Base-by-base conservation (phyloP, 2,888 invertebrate species). In the Eledone cirrhosa region DNA sequence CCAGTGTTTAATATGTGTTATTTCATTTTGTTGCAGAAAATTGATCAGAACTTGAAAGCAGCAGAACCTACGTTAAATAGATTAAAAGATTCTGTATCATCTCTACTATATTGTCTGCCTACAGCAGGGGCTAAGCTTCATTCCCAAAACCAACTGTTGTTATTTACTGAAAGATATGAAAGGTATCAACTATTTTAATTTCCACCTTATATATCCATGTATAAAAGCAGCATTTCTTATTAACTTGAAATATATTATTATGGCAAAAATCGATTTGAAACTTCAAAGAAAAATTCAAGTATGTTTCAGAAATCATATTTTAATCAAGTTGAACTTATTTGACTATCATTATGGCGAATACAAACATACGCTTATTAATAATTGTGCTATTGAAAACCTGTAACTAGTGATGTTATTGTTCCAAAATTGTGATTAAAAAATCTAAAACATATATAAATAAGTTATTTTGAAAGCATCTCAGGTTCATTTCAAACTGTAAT, bases 121-220 rank as follows among this genome's bases (percentile, higher is more conserved):
- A 86, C 87, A n/a, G 88, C 87, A 22, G 88, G 87, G 79, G 87
- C 88, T 31, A 88, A 87, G 80, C 82, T 86, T 24, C 85, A 85
- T 33, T 83, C 86, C 11, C 88, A 89, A 82, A 86, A 88, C 31
- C 80, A 85, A 41, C 83, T 87, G 33, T 83, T 89, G 82, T 80
- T 82, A 27, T 80, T 87, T 29, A 81, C 86, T 72, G 89, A 89
- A 80, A 85, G 83, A 81, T 85, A 84, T 78, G 87, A 89, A 82
- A 87, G 87, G 89, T 89, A 67, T 41, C 8, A 41, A 41, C 8
- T 41, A 41, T 11, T 41, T 41, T 41, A 41, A 41, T 41, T 41
- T 41, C 41, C 5, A 41, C 41, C 41, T 41, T 41, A 11, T 41
- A 11, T 11, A 41, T 41, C 41, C 41, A 41, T 41, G 41, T n/a